phyloP scores from a whole-genome alignment of 2,113 vertebrate genomes.

The Microcebus tavaratra region DNA sequence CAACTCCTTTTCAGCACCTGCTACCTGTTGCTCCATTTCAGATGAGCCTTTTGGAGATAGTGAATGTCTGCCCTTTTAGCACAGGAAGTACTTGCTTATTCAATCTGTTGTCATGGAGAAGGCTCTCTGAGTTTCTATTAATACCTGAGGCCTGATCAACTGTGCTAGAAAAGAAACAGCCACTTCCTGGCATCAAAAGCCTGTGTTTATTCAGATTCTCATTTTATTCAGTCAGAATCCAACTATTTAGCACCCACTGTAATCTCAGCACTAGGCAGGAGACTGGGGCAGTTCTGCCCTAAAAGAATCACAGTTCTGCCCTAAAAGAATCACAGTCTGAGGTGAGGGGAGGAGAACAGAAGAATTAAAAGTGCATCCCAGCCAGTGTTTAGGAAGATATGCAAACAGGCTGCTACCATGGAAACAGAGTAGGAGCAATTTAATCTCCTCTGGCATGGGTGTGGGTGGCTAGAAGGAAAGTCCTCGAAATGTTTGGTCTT shows the following conservation, averaged over 20 bases:
- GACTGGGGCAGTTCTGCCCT: not conserved
- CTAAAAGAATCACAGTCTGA: not conserved
- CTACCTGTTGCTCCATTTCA: not conserved
- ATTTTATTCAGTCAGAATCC: not conserved
- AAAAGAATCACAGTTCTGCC: not conserved
- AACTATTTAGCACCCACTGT: not conserved
- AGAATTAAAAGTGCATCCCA: not conserved
- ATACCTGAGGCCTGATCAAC: not conserved
- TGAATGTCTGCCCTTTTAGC: not conserved
- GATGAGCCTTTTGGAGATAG: not conserved
- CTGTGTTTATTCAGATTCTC: not conserved
- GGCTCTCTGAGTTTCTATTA: constrained; percentile 12
- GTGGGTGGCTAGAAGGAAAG: not conserved
- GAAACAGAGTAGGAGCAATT: not conserved
- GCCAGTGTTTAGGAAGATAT: not conserved
- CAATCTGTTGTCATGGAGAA: constrained; percentile 53
- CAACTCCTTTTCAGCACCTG: not conserved
- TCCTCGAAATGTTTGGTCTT: not conserved
- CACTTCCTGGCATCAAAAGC: not conserved
- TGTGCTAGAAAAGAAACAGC: not conserved
- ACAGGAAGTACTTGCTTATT: not conserved
- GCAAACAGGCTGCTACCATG: not conserved
- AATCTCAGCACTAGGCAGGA: not conserved
- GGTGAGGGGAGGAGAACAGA: fast-evolving
- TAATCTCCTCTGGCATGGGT: not conserved